Conservation (phyloP, 2,888 invertebrate genomes). For the Taphrorychus bicolor region DNA sequence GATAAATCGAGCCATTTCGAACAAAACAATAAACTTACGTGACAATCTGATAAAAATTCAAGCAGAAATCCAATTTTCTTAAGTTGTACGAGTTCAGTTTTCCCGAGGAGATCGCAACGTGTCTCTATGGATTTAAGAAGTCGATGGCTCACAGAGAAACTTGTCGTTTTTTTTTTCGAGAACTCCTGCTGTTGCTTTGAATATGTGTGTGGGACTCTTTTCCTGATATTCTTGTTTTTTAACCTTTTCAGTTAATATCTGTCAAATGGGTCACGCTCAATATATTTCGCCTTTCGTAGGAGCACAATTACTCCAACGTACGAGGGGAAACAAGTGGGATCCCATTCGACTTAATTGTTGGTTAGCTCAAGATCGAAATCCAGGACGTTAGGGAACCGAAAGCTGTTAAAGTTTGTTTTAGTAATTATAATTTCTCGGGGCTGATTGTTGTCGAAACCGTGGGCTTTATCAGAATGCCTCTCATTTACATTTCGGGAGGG, state of each 20-base stretch:
- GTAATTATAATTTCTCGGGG: slow-evolving; percentile 35
- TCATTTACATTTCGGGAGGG: slow-evolving; percentile 23
- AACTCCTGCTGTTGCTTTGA: slow-evolving; percentile 1
- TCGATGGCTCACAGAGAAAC: slow-evolving; percentile 19
- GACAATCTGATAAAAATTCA: slow-evolving; percentile 31
- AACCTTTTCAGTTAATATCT: too few relatives aligned
- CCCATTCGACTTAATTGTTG: slow-evolving; percentile 28
- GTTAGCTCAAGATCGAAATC: slow-evolving; percentile 33
- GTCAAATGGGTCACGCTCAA: neutral
- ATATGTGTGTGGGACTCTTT: too few relatives aligned
- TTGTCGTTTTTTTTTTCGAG: slow-evolving; percentile 3
- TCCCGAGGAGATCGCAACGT: slow-evolving; percentile 22
- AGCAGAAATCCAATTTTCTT: slow-evolving; percentile 23
- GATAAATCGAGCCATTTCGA: slow-evolving; percentile 3
- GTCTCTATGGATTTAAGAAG: slow-evolving; percentile 27
- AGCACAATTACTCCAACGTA: slow-evolving; percentile 1
- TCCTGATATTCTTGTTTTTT: too few relatives aligned
- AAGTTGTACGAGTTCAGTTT: slow-evolving; percentile 29
- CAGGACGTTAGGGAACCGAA: slow-evolving; percentile 17
- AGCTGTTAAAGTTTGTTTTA: slow-evolving; percentile 38
- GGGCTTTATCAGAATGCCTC: slow-evolving; percentile 28
- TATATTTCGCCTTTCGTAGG: neutral
- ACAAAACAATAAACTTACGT: slow-evolving; percentile 20
- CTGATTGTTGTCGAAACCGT: slow-evolving; percentile 33
- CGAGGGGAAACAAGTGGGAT: slow-evolving; percentile 21